These are phyloP conservation scores for Tapirus terrestris DNA, from an alignment of 2,113 vertebrate species.

Conservation along the genomic window DNA sequence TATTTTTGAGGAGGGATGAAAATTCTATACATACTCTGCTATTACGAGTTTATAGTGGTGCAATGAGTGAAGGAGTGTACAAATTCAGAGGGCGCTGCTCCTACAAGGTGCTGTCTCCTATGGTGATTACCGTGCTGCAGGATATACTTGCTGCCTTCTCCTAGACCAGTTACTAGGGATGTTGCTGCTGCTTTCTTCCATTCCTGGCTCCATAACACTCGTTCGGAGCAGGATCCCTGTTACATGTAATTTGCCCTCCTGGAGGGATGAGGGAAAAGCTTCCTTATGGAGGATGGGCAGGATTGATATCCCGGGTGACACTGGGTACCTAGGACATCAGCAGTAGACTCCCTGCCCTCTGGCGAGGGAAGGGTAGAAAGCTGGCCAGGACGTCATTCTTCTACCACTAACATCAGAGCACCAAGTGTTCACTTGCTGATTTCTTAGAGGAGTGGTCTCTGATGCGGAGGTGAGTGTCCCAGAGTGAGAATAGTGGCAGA, in stretches of 20 bases:
- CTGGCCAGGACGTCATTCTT: accelerated
- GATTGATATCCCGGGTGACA: accelerated
- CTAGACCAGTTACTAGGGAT: neutral
- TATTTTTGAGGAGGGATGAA: no score
- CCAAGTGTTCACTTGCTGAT: neutral
- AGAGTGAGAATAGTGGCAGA: neutral
- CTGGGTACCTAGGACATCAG: accelerated
- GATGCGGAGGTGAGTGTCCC: no score
- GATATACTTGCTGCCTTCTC: neutral
- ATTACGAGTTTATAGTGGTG: accelerated
- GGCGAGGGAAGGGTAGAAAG: neutral
- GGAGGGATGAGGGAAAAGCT: neutral
- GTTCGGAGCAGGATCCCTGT: no score
- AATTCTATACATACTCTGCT: accelerated
- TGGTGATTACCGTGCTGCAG: accelerated
- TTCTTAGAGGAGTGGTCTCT: accelerated
- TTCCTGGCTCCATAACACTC: neutral
- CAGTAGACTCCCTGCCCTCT: neutral
- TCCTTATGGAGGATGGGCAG: accelerated
- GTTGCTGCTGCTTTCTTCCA: no score
- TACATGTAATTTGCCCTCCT: neutral
- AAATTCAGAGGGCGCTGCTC: neutral
- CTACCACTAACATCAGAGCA: neutral
- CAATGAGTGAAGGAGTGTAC: no score
- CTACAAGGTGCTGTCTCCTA: neutral